Evolutionary conservation across 2,113 vertebrate species (phyloP).

Genomic region (Phylloscopus trochiloides): DNA sequence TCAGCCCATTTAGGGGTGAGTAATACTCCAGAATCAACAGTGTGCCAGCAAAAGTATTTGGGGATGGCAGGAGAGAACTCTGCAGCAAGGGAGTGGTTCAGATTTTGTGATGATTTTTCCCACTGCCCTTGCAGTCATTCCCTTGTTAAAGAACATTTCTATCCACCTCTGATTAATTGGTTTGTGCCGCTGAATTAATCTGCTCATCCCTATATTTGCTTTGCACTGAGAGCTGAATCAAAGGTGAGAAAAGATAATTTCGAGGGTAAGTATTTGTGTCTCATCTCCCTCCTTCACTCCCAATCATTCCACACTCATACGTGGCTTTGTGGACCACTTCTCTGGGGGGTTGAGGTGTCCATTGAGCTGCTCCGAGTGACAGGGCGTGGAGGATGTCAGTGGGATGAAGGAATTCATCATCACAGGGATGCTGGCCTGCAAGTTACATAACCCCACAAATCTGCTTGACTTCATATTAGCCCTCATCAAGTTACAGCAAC

Average conservation of each 20-base stretch:
- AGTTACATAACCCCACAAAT: rapidly evolving
- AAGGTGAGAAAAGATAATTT: neutral
- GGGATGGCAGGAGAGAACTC: neutral
- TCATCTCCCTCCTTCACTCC: neutral
- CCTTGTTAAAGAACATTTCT: neutral
- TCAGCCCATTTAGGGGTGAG: neutral
- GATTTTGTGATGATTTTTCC: neutral
- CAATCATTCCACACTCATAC: rapidly evolving
- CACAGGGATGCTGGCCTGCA: rapidly evolving
- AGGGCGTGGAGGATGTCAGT: rapidly evolving
- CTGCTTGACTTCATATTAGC: rapidly evolving
- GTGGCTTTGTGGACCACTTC: rapidly evolving
- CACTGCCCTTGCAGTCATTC: neutral
- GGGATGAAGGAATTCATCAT: rapidly evolving
- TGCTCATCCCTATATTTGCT: neutral
- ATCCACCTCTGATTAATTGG: neutral
- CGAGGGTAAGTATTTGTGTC: neutral
- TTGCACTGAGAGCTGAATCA: neutral
- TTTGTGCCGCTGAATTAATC: neutral
- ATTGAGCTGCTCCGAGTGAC: rapidly evolving
- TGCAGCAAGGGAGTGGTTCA: neutral
- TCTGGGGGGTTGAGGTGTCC: rapidly evolving
- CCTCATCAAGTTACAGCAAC: rapidly evolving
- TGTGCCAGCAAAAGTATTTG: neutral
- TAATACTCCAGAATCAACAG: neutral